Percentiles rank a stretch among this genome's conserved stretches.
These are phyloP conservation scores for Pseudochaenichthys georgianus DNA, from an alignment of 2,797 vertebrate species.

Conservation along the genomic window DNA sequence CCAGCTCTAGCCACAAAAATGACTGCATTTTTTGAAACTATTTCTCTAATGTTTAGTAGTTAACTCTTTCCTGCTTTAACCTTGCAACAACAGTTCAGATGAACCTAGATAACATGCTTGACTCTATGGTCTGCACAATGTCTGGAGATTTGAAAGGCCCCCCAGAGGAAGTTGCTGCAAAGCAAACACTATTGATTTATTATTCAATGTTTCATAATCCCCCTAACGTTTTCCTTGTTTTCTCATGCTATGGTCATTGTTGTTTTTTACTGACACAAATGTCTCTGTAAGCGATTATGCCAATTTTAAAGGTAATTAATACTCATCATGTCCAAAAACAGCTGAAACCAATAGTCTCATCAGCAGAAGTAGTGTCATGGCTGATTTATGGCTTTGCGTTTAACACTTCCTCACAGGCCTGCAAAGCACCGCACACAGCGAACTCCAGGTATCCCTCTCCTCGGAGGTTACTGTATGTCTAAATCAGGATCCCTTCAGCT, in stretches of 20 bases:
- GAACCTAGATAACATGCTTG: neutral
- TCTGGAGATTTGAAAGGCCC: neutral
- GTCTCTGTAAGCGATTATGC: slow-evolving; percentile 43
- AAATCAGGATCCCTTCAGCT: slow-evolving; percentile 44
- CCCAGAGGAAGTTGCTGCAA: slow-evolving; percentile 3
- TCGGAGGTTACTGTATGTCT: slow-evolving; percentile 46
- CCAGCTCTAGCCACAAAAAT: neutral
- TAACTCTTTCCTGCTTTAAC: neutral
- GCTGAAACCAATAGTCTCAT: slow-evolving; percentile 78
- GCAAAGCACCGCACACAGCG: slow-evolving; percentile 52
- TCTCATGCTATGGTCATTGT: slow-evolving; percentile 27
- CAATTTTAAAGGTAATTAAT: slow-evolving; percentile 55
- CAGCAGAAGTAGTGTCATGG: slow-evolving; percentile 58
- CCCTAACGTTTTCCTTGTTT: slow-evolving; percentile 12
- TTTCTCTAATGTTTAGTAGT: slow-evolving; percentile 6
- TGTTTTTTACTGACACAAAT: slow-evolving; percentile 51
- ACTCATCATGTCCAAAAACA: slow-evolving; percentile 52
- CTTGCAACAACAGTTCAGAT: neutral
- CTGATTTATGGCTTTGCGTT: slow-evolving; percentile 69
- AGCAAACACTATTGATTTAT: slow-evolving; percentile 11
- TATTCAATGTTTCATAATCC: neutral
- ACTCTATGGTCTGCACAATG: neutral
- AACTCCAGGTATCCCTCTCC: slow-evolving; percentile 42
- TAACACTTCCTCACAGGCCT: slow-evolving; percentile 44
- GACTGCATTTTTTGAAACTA: slow-evolving; percentile 13